A percentile compares a stretch with the other conserved stretches of the same genome.
Conservation (phyloP, 1,140 invertebrate species). For the Homalodisca vitripennis region DNA sequence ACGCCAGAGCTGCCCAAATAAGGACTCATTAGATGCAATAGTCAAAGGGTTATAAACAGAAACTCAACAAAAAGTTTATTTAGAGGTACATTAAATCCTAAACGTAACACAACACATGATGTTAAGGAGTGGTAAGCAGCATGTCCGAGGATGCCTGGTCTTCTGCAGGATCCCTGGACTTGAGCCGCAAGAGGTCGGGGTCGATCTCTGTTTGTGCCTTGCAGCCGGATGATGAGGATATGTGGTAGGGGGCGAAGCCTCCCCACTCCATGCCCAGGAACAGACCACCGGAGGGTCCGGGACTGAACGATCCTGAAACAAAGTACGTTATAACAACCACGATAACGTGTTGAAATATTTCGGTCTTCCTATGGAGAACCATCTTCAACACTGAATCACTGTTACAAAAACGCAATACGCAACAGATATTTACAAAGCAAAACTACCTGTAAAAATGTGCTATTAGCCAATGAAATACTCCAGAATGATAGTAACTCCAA, state of each 20-base stretch:
- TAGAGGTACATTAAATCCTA: neutral
- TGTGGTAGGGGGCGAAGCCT: constrained; percentile 24
- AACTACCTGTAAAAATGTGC: too few relatives aligned
- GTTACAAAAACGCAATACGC: constrained; percentile 5
- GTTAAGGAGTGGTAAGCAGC: neutral
- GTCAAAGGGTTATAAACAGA: too few relatives aligned
- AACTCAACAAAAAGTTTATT: neutral
- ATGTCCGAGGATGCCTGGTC: neutral
- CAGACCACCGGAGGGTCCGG: constrained; percentile 29
- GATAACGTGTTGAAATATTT: constrained; percentile 12
- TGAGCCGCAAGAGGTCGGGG: constrained; percentile 36
- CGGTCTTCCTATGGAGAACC: neutral
- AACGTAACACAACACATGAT: too few relatives aligned
- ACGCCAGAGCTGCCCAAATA: too few relatives aligned
- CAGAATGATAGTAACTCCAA: too few relatives aligned
- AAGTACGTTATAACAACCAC: too few relatives aligned
- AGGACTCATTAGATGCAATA: too few relatives aligned
- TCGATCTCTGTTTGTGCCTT: constrained; percentile 37
- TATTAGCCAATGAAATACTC: too few relatives aligned
- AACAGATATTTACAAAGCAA: too few relatives aligned
- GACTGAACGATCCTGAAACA: constrained; percentile 32
- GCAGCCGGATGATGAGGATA: neutral
- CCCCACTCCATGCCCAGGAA: constrained; percentile 38
- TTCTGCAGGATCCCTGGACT: constrained; percentile 31
- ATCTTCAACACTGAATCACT: neutral